These are phyloP conservation scores for Mandrillus leucophaeus DNA, from an alignment of 2,113 vertebrate genomes.

Conservation along the genomic window DNA sequence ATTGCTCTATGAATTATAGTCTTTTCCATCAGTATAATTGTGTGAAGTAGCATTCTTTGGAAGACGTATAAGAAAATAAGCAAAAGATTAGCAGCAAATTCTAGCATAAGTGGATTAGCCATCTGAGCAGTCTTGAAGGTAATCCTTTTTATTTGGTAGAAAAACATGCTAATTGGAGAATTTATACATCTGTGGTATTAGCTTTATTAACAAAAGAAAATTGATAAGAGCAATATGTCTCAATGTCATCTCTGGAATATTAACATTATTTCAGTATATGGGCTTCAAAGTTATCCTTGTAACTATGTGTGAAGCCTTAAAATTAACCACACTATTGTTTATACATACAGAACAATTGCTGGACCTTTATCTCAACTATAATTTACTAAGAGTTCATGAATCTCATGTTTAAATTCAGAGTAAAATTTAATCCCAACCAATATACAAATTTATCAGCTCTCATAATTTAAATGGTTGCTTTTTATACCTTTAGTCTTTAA, in stretches of 20 bases:
- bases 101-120: constrained; percentile 24
- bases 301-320: neutral
- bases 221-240: neutral
- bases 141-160: constrained; percentile 46
- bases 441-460: neutral
- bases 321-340: neutral
- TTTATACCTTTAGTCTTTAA: neutral
- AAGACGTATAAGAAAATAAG: constrained; percentile 24
- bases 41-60: neutral
- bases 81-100: constrained; percentile 22
- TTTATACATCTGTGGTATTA: constrained; percentile 1
- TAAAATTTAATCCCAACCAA: neutral
- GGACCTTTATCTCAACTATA: neutral
- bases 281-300: neutral
- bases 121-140: constrained; percentile 38
- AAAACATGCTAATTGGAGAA: constrained; percentile 47
- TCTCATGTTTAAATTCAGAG: neutral
- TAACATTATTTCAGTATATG: constrained; percentile 9
- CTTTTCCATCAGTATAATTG: neutral
- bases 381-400: neutral
- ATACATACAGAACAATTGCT: neutral
- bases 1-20: neutral
- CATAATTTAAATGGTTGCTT: neutral
- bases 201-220: constrained; percentile 46
- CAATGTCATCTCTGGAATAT: neutral